A percentile compares a stretch with the other conserved stretches of the same genome.
Conservation (phyloP, 2,113 vertebrate species). For the Calidris pygmaea region DNA sequence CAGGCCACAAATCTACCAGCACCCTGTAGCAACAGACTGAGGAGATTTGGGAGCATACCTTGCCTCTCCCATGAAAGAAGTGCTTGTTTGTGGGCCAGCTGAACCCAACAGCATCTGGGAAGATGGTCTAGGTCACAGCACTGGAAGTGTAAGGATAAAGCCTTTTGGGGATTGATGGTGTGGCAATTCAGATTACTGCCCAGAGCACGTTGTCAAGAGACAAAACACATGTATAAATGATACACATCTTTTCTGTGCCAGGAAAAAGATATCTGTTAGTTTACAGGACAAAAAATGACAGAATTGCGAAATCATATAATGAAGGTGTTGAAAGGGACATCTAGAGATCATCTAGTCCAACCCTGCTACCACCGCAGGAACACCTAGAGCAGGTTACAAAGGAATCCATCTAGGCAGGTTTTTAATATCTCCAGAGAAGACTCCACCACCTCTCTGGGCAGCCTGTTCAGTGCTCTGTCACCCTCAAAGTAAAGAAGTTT, state of each 20-base stretch:
- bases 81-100: neutral
- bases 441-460: neutral
- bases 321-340: neutral
- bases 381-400: neutral
- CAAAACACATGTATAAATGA: neutral
- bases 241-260: neutral
- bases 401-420: neutral
- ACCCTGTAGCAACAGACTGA: neutral
- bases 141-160: neutral
- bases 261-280: neutral
- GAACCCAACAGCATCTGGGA: neutral
- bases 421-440: neutral
- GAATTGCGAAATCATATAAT: neutral
- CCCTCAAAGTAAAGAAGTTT: neutral
- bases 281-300: neutral
- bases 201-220: neutral
- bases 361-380: neutral
- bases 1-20: neutral
- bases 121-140: neutral
- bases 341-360: neutral
- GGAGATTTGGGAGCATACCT: neutral
- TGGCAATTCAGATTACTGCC: neutral
- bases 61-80: neutral
- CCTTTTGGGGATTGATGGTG: rapidly evolving
- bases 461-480: neutral